Conservation (phyloP, 2,888 invertebrate genomes). For the Morpho deidamia region DNA sequence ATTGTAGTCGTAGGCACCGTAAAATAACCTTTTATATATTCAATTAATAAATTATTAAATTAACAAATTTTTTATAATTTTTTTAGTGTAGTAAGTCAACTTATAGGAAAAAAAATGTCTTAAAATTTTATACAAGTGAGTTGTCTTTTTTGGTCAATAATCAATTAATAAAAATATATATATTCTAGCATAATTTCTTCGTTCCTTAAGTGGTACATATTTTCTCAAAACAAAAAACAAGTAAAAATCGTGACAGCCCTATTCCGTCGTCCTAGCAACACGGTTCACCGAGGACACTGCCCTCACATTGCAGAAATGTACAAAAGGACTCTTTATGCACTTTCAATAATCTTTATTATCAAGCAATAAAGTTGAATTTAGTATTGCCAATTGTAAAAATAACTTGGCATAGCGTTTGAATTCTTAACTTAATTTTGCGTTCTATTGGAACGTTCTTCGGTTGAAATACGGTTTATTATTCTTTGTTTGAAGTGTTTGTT, state of each 20-base stretch:
- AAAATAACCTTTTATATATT: no score
- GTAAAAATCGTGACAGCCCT: slow-evolving; percentile 64
- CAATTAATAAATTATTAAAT: no score
- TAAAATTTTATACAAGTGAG: no score
- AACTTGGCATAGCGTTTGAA: slow-evolving; percentile 24
- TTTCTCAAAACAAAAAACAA: slow-evolving; percentile 33
- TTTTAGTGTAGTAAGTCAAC: no score
- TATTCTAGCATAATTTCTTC: not conserved
- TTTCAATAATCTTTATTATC: slow-evolving; percentile 25
- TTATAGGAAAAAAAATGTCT: no score
- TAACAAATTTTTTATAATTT: no score
- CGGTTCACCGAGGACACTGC: slow-evolving; percentile 65
- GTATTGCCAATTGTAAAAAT: slow-evolving; percentile 10
- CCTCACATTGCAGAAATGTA: slow-evolving; percentile 44
- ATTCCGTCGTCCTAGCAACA: slow-evolving; percentile 54
- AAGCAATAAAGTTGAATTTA: slow-evolving; percentile 23
- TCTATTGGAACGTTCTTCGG: slow-evolving; percentile 1
- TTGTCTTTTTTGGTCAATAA: no score
- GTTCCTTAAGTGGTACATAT: slow-evolving; percentile 13
- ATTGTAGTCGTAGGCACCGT: no score
- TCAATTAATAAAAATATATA: not conserved
- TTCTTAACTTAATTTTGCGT: slow-evolving; percentile 25
- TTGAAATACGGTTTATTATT: slow-evolving; percentile 30
- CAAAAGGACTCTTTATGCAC: slow-evolving; percentile 27
- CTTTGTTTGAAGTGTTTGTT: not conserved